A percentile compares a stretch with the other conserved stretches of the same genome.
Evolutionary conservation across 92 coral and sea anemone species (phyloP).

Genomic region (Porites cylindrica): DNA sequence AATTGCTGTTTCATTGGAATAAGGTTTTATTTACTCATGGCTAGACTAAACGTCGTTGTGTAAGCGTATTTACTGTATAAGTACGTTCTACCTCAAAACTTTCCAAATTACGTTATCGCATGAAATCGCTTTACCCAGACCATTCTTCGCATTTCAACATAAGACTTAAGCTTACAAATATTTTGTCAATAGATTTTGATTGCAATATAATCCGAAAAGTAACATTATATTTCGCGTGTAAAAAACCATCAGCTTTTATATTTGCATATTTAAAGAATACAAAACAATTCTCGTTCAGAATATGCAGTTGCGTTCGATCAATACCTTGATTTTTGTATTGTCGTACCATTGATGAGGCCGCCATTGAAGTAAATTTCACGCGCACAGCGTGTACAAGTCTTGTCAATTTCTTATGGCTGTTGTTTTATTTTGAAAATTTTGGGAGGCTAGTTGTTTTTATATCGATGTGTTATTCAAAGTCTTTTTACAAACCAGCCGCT

Average conservation of each 20-base stretch:
- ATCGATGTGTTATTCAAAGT: conserved; percentile 2
- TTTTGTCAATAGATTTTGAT: conserved; percentile 3
- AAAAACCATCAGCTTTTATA: not conserved
- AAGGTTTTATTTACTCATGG: not conserved
- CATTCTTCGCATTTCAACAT: not conserved
- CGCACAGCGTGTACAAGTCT: not conserved
- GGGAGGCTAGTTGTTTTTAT: not conserved
- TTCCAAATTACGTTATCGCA: not conserved
- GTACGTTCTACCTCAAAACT: not conserved
- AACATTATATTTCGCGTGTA: not conserved
- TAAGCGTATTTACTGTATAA: not conserved
- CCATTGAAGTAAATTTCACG: conserved; percentile 1
- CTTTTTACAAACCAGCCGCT: conserved; percentile 8
- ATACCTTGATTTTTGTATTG: not conserved
- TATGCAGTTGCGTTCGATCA: not conserved
- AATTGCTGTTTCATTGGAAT: conserved; percentile 7
- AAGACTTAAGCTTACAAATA: not conserved
- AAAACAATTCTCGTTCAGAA: not conserved
- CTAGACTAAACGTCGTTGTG: not conserved
- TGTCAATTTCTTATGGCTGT: not conserved
- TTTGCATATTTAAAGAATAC: conserved; percentile 20
- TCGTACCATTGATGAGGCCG: conserved; percentile 1
- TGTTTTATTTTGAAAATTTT: conserved; percentile 16
- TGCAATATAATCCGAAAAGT: conserved; percentile 26
- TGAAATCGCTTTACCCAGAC: not conserved